These are phyloP conservation scores for Gymnocheta viridis DNA, from an alignment of 2,888 invertebrate species.

Conservation along the genomic window DNA sequence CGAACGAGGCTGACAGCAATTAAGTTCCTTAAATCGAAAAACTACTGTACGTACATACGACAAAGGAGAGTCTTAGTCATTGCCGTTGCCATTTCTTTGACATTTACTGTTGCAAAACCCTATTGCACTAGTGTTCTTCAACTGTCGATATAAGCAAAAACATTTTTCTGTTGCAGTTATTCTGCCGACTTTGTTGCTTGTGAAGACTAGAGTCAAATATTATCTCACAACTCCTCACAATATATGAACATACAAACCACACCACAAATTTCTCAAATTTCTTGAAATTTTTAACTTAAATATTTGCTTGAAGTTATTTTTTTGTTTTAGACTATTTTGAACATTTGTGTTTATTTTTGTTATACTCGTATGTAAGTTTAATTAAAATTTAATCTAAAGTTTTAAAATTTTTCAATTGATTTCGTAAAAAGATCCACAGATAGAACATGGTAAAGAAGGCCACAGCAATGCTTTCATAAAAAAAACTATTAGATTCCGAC, in stretches of 20 bases:
- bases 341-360: slow-evolving; percentile 38
- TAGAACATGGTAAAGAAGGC: background rate
- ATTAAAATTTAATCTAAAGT: slow-evolving; percentile 58
- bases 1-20: too few relatives aligned
- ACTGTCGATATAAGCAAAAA: too few relatives aligned
- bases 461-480: background rate
- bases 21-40: too few relatives aligned
- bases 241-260: too few relatives aligned
- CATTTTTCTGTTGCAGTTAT: too few relatives aligned
- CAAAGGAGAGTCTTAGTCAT: too few relatives aligned
- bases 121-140: too few relatives aligned
- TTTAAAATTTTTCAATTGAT: slow-evolving; percentile 54
- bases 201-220: background rate
- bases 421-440: background rate
- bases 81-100: too few relatives aligned
- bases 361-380: too few relatives aligned
- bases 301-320: slow-evolving; percentile 30
- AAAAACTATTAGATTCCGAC: slow-evolving; percentile 16
- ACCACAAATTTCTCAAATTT: background rate
- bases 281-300: background rate
- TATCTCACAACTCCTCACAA: background rate
- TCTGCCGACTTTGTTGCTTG: too few relatives aligned
- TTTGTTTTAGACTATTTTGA: slow-evolving; percentile 9
- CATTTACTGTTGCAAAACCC: too few relatives aligned
- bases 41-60: too few relatives aligned